Evolutionary conservation across 2,888 invertebrate genomes (phyloP).

Genomic region (Cotesia congregata): DNA sequence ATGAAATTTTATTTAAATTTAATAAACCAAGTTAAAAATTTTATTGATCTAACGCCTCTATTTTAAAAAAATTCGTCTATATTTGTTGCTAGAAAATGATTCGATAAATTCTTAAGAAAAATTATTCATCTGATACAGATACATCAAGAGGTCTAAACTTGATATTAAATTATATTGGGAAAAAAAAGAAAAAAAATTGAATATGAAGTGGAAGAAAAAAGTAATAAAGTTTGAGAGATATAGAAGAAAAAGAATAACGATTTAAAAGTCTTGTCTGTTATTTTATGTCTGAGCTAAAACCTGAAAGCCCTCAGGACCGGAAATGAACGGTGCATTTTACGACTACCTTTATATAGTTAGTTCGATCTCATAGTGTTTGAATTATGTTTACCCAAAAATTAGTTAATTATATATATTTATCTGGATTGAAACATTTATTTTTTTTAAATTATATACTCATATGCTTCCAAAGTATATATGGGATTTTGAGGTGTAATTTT

Average conservation of each 20-base stretch:
- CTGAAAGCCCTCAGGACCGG: slow-evolving; percentile 39
- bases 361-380: slow-evolving; percentile 49
- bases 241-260: not conserved
- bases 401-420: slow-evolving; percentile 1
- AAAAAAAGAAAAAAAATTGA: not conserved
- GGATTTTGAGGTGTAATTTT: no score
- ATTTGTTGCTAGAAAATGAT: no score
- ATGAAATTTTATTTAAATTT: slow-evolving; percentile 3
- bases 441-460: no score
- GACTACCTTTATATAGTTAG: slow-evolving; percentile 45
- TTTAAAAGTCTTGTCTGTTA: not conserved
- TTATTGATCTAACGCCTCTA: not conserved
- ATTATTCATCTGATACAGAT: not conserved
- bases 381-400: slow-evolving; percentile 1
- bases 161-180: not conserved
- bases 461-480: no score
- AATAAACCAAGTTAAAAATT: not conserved
- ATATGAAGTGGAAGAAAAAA: not conserved
- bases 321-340: slow-evolving; percentile 52
- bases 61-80: no score
- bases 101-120: no score
- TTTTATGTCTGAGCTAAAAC: slow-evolving; percentile 1
- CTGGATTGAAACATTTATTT: not conserved
- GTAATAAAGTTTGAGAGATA: not conserved
- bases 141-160: not conserved